These are phyloP conservation scores for Gorilla gorilla DNA, from an alignment of 2,113 vertebrate genomes.

Conservation along the genomic window DNA sequence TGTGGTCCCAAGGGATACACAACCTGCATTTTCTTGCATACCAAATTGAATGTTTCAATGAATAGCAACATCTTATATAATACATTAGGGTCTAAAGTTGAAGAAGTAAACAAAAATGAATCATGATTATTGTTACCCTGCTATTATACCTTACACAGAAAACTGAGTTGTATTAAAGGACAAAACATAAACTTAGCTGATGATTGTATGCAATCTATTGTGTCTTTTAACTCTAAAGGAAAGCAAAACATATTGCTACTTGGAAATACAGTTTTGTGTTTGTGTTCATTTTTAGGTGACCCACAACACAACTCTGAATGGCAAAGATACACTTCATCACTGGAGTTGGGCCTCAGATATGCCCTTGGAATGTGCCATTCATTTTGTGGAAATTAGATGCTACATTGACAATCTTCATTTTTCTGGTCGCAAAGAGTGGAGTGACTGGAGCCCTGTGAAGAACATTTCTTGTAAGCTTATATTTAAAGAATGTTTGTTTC, in stretches of 20 bases:
- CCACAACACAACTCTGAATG: slow-evolving; percentile 75
- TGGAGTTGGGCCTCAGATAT: slow-evolving; percentile 87
- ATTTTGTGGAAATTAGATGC: slow-evolving; percentile 81
- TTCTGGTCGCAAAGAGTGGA: slow-evolving; percentile 81
- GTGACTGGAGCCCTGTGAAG: slow-evolving; percentile 82
- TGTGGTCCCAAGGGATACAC: neutral
- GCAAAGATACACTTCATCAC: slow-evolving; percentile 65
- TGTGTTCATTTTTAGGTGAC: slow-evolving; percentile 68
- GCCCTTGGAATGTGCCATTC: slow-evolving; percentile 83
- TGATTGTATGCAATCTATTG: neutral
- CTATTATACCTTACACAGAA: neutral
- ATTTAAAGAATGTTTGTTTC: neutral
- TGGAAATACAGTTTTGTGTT: neutral
- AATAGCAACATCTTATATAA: neutral
- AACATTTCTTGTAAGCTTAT: slow-evolving; percentile 80
- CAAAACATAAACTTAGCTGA: neutral
- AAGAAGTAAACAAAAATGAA: neutral
- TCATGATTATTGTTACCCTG: neutral
- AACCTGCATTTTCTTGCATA: neutral
- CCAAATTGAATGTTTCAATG: neutral
- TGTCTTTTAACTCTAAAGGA: neutral
- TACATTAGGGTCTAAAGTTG: neutral
- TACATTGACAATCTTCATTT: slow-evolving; percentile 78
- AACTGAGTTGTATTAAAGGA: neutral
- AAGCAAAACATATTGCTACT: neutral